Conservation (phyloP, 2,113 vertebrate species). For the Micromys minutus region DNA sequence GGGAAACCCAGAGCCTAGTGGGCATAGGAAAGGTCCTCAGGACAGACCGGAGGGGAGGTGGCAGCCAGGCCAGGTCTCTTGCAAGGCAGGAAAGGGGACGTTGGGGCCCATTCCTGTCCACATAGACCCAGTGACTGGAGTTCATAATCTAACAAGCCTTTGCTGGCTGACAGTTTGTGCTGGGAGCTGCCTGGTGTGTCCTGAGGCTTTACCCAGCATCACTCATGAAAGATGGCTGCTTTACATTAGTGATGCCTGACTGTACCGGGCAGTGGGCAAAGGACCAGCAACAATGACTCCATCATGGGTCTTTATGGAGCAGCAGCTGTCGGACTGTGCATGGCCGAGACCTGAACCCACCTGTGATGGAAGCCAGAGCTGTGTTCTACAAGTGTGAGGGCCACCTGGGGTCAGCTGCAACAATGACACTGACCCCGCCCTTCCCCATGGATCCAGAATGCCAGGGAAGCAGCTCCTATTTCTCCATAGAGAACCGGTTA, state of each 20-base stretch:
- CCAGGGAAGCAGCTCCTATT: background rate
- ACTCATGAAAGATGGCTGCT: background rate
- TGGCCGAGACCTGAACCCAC: background rate
- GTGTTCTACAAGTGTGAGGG: background rate
- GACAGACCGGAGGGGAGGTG: background rate
- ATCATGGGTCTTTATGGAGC: background rate
- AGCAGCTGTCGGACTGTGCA: background rate
- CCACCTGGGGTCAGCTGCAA: too few species aligned
- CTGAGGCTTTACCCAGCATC: fast-evolving
- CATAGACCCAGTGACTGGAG: fast-evolving
- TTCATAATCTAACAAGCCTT: too few species aligned
- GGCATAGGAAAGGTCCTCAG: background rate
- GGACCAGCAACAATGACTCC: background rate
- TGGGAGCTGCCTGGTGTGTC: background rate
- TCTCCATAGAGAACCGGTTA: background rate
- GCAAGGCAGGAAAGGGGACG: background rate
- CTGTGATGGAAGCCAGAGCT: background rate
- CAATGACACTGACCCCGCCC: background rate
- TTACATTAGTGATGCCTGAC: too few species aligned
- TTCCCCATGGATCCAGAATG: background rate
- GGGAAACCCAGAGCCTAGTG: background rate
- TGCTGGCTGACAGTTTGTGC: background rate
- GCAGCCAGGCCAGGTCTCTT: background rate
- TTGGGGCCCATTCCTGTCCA: fast-evolving
- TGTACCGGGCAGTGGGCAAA: fast-evolving